These are phyloP conservation scores for Metaphire vulgaris DNA, from an alignment of 1,140 invertebrate species.

Conservation along the genomic window DNA sequence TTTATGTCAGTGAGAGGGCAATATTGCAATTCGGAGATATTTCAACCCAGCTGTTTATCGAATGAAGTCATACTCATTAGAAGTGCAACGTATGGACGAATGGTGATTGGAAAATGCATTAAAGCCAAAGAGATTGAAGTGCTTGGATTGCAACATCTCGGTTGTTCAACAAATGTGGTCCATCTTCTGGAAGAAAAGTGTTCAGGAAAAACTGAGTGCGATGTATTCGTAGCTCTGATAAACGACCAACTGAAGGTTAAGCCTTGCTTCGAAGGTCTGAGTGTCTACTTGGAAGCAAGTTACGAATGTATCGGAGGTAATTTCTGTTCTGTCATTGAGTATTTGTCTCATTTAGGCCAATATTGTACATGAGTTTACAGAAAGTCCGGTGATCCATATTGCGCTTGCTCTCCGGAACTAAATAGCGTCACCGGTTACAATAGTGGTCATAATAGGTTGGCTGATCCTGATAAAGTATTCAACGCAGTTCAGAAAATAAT, in stretches of 20 bases:
- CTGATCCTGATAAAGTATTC: too few relatives aligned
- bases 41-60: background rate
- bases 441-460: too few relatives aligned
- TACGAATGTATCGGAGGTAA: background rate
- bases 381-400: too few relatives aligned
- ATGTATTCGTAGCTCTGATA: background rate
- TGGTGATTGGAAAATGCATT: background rate
- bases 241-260: background rate
- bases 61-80: background rate
- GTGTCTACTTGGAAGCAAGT: background rate
- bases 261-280: background rate
- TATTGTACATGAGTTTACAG: too few relatives aligned
- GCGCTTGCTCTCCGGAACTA: too few relatives aligned
- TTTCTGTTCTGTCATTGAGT: too few relatives aligned
- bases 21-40: background rate
- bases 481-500: too few relatives aligned
- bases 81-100: background rate
- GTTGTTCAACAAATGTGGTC: background rate
- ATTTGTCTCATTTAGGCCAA: too few relatives aligned
- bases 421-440: too few relatives aligned
- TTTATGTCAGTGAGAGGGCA: too few relatives aligned
- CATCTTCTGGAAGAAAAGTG: background rate
- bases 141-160: background rate
- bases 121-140: background rate
- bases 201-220: background rate